Evolutionary conservation across 2,113 vertebrate genomes (phyloP).

Genomic region (Nerophis ophidion): DNA sequence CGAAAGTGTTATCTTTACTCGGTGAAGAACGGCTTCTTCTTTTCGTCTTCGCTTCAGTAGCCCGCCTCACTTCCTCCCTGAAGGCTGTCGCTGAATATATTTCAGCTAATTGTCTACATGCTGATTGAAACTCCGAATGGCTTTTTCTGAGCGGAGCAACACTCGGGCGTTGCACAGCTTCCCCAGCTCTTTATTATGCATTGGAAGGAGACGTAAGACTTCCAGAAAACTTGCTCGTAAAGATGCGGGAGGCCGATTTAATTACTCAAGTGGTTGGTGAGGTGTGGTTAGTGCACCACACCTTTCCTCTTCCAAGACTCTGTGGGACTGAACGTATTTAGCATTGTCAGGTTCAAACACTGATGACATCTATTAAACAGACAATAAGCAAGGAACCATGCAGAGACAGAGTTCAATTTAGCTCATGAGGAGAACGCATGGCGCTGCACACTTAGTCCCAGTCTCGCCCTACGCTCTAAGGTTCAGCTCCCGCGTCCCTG

Average conservation of each 20-base stretch:
- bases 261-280: neutral
- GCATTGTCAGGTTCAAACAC: too few species aligned
- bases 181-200: slow-evolving; percentile 26
- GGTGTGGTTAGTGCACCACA: neutral
- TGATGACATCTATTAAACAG: too few species aligned
- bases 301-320: neutral
- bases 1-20: slow-evolving; percentile 32
- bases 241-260: slow-evolving; percentile 5
- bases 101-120: slow-evolving; percentile 40
- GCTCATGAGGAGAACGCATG: too few species aligned
- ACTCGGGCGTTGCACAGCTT: slow-evolving; percentile 17
- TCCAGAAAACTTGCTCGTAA: slow-evolving; percentile 3
- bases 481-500: too few species aligned
- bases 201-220: slow-evolving; percentile 5
- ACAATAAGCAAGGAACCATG: too few species aligned
- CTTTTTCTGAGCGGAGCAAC: slow-evolving; percentile 24
- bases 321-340: too few species aligned
- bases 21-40: slow-evolving; percentile 45
- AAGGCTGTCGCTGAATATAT: slow-evolving; percentile 36
- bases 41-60: slow-evolving; percentile 9
- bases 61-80: neutral
- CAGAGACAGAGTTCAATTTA: too few species aligned
- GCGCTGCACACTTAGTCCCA: too few species aligned
- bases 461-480: too few species aligned
- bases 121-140: slow-evolving; percentile 39